Base-by-base conservation (phyloP, 2,113 vertebrate genomes). In the Microcebus tavaratra region DNA sequence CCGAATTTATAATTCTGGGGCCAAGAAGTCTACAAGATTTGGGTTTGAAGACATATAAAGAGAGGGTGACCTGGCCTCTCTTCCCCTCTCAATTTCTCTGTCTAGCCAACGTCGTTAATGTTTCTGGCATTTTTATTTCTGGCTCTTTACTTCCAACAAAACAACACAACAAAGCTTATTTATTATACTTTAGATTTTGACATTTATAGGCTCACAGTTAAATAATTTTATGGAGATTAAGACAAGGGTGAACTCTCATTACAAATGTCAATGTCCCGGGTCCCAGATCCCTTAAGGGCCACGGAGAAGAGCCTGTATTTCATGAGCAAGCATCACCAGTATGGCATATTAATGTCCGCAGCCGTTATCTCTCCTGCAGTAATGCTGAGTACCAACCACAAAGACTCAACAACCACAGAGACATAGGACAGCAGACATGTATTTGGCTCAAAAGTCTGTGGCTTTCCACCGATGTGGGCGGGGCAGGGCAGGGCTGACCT, bases 41-140 rank as follows among this genome's bases (percentile, higher is more conserved):
- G 93, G 29, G 53, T 76, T 65, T 82, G 79, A 76, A 78, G 63
- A 90, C 50, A 17, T 8, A 53, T 67, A 82, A 80, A 34, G 25
- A 88, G n/a, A n/a, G 7, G 17, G 5, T 12, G 36, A 45, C 63
- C 61, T 67, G 79, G 48, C n/a, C 39, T 76, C 15, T 39, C n/a
- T 21, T 29, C 20, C 59, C 8, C 7, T 73, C 45, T 82, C 63
- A 1, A 4, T 76, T 68, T 12, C 45, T 76, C 76, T 73, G 23
- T 80, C 90, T 82, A 42, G 79, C 23, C 90, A 21, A 50, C 48
- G 31, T 57, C 75, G 29, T 36, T 39, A 27, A 65, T 39, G 68
- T 55, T 92, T 67, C 89, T 61, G 85, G 29, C 36, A 53, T 78
- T 95, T 94, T 89, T 73, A 75, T 78, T 90, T 68, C 88, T 87